Evolutionary conservation across 2,797 vertebrate genomes (phyloP).

Genomic region (Lerista edwardsae): DNA sequence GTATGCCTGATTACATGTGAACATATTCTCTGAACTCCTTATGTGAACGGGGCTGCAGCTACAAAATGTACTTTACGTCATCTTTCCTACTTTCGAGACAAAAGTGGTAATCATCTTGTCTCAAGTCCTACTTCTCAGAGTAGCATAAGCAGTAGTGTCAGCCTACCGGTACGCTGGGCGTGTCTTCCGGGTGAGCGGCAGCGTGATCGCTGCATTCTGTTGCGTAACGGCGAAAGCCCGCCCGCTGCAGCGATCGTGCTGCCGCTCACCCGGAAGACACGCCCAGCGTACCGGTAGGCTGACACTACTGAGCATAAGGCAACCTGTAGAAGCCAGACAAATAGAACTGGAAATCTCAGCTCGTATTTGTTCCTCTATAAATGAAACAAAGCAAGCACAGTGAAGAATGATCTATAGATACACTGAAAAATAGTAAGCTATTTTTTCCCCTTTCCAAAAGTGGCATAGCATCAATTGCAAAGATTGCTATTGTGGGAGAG

Average conservation of each 20-base stretch:
- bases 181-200: too few relatives aligned
- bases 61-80: neutral
- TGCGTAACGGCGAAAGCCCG: too few relatives aligned
- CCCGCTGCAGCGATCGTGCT: too few relatives aligned
- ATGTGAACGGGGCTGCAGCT: neutral
- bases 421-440: neutral
- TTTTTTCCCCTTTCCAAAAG: neutral
- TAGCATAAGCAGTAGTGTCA: too few relatives aligned
- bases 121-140: neutral
- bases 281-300: too few relatives aligned
- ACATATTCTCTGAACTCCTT: neutral
- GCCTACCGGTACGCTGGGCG: too few relatives aligned
- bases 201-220: too few relatives aligned
- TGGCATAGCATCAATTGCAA: neutral
- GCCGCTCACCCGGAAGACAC: too few relatives aligned
- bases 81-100: neutral
- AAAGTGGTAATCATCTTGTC: neutral
- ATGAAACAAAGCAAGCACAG: neutral
- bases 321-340: neutral
- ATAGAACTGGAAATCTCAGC: neutral
- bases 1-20: neutral
- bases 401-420: neutral
- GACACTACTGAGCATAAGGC: too few relatives aligned
- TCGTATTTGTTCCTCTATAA: neutral
- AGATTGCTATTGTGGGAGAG: neutral